Percentiles rank a stretch among this genome's conserved stretches.
Evolutionary conservation across 1,140 invertebrate species (phyloP).

Genomic region (Anoplophora glabripennis): DNA sequence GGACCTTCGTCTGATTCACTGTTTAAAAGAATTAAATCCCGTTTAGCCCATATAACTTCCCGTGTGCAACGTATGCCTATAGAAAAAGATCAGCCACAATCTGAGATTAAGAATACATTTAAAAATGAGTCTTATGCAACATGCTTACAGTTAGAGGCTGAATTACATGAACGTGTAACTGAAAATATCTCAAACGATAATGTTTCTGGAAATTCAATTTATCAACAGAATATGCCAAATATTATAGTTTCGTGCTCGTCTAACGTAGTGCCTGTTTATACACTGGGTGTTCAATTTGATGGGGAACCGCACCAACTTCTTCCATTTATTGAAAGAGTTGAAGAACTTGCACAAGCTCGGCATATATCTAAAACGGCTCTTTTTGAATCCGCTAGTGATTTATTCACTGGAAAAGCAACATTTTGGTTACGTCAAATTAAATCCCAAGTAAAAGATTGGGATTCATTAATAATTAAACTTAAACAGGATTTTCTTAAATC

Average conservation of each 20-base stretch:
- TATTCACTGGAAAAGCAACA: no score
- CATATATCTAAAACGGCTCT: not conserved
- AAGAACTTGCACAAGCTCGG: no score
- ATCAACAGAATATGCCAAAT: no score
- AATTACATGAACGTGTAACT: not conserved
- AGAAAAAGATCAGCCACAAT: not conserved
- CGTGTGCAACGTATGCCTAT: not conserved
- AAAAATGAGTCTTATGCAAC: no score
- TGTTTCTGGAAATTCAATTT: not conserved
- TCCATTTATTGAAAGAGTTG: constrained; percentile 14
- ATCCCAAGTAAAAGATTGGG: no score
- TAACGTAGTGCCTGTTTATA: not conserved
- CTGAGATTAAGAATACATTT: not conserved
- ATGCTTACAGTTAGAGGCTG: constrained; percentile 2
- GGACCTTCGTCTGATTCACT: not conserved
- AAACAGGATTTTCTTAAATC: constrained; percentile 38
- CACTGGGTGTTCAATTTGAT: constrained; percentile 3
- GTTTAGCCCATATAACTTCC: constrained; percentile 1
- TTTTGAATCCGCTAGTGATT: constrained; percentile 24
- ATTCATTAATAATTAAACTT: constrained; percentile 23
- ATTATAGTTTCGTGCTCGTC: not conserved
- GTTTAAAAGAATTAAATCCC: not conserved
- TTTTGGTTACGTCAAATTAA: no score
- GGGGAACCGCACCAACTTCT: constrained; percentile 6
- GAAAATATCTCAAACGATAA: not conserved